Evolutionary conservation across 2,113 vertebrate species (phyloP).

Genomic region (Notarius quadriscutis): DNA sequence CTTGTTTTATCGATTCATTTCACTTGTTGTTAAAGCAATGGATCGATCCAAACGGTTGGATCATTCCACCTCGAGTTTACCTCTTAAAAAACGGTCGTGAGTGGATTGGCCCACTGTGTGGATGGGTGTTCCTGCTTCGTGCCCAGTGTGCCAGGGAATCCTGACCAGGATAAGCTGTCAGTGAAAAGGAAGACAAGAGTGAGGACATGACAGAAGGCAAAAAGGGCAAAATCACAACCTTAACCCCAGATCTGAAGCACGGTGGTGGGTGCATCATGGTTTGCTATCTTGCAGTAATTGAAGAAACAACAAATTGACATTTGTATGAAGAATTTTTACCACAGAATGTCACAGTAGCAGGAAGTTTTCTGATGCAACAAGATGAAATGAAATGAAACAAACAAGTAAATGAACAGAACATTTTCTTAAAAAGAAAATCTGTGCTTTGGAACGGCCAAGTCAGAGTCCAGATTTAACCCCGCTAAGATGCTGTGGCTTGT

Average conservation of each 20-base stretch:
- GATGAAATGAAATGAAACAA: not conserved
- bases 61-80: not conserved
- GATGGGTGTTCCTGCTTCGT: not conserved
- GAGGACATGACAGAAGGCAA: not conserved
- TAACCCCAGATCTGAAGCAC: not conserved
- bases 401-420: not conserved
- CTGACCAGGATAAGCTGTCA: not conserved
- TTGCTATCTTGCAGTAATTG: not conserved
- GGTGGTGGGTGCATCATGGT: not conserved
- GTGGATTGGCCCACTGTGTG: not conserved
- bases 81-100: not conserved
- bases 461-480: not conserved
- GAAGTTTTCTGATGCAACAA: not conserved
- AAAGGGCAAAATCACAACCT: not conserved
- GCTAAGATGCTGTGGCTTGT: not conserved
- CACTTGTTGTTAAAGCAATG: not conserved
- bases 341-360: not conserved
- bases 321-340: not conserved
- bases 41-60: not conserved
- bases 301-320: not conserved
- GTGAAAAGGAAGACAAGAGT: not conserved
- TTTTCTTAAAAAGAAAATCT: not conserved
- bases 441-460: not conserved
- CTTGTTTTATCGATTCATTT: not conserved
- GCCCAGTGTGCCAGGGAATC: not conserved